Conservation (phyloP, 1,140 invertebrate species). For the Armadillidium nasatum region DNA sequence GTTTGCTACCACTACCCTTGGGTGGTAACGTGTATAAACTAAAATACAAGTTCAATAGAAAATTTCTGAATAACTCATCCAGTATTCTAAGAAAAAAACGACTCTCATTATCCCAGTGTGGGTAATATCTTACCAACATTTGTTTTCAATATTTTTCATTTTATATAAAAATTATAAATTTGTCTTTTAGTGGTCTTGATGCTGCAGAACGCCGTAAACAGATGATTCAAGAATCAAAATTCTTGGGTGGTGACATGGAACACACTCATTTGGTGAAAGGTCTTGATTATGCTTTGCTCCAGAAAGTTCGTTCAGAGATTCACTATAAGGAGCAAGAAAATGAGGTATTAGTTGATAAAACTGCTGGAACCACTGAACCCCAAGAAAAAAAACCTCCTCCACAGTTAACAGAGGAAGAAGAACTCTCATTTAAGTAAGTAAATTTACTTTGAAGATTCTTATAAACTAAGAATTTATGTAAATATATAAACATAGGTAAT, state of each 20-base stretch:
- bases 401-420: slow-evolving; percentile 58
- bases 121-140: background rate
- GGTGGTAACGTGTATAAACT: no score
- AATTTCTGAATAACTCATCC: no score
- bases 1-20: no score
- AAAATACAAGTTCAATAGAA: no score
- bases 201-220: slow-evolving; percentile 91
- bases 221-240: slow-evolving; percentile 98
- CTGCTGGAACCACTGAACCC: slow-evolving; percentile 54
- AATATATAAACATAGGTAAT: no score
- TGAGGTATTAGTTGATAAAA: slow-evolving; percentile 70
- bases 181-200: slow-evolving; percentile 54
- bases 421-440: slow-evolving; percentile 50
- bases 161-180: background rate
- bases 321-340: slow-evolving; percentile 73
- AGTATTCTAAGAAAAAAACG: background rate
- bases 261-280: slow-evolving; percentile 99
- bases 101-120: background rate
- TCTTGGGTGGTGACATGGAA: slow-evolving; percentile 99
- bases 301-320: slow-evolving; percentile 82
- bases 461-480: no score
- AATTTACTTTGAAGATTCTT: background rate
- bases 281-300: slow-evolving; percentile 96
- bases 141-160: background rate
- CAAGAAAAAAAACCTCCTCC: slow-evolving; percentile 53